Evolutionary conservation across 2,797 vertebrate species (phyloP).

Genomic region (Phrynocephalus guinanensis): DNA sequence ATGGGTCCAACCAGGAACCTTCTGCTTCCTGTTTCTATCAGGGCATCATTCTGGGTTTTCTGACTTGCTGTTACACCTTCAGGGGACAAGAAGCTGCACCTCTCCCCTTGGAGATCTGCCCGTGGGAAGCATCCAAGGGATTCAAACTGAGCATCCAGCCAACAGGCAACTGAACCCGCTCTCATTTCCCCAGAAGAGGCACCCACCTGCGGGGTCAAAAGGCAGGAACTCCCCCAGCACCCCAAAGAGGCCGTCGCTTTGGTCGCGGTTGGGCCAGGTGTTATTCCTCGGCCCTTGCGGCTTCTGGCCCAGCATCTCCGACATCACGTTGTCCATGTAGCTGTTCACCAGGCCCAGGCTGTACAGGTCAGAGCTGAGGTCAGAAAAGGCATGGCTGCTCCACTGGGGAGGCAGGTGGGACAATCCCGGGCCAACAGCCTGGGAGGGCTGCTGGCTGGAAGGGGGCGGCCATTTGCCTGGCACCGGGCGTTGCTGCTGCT

Average conservation of each 20-base stretch:
- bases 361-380: conserved; percentile 96
- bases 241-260: conserved; percentile 90
- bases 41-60: neutral
- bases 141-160: neutral
- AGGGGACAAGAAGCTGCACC: neutral
- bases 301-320: conserved; percentile 97
- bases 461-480: conserved; percentile 89
- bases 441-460: conserved; percentile 83
- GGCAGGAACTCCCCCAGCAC: conserved; percentile 93
- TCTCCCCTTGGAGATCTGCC: neutral
- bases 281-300: conserved; percentile 96
- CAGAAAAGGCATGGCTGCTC: conserved; percentile 87
- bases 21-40: neutral
- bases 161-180: neutral
- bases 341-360: conserved; percentile 97
- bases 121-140: neutral
- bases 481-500: conserved; percentile 86
- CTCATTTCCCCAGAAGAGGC: conserved; percentile 4
- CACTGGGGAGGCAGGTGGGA: conserved; percentile 92
- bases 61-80: neutral
- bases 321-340: conserved; percentile 98
- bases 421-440: conserved; percentile 84
- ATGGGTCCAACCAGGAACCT: neutral
- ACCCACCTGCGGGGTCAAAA: conserved; percentile 95
- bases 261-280: conserved; percentile 98